Evolutionary conservation across 2,888 invertebrate species (phyloP), one percentile per base, ranked within the genome.

Genomic region (Melanophora roralis): DNA sequence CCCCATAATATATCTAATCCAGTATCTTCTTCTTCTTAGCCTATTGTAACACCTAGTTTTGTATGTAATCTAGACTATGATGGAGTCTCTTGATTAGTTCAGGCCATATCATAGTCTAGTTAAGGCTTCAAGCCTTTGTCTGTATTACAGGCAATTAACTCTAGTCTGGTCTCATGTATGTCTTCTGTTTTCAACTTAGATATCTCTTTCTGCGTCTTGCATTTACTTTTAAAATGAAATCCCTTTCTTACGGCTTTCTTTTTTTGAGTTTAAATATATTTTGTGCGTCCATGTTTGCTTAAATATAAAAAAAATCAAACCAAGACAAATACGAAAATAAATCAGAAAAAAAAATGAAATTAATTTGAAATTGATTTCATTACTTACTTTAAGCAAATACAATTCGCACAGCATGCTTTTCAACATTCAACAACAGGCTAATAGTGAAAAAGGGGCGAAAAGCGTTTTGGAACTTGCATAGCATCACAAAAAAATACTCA

Each of bases 361-460:
- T 80, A 80, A 76, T 80, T 80, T 72, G 57, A 73, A 76, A 76
- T 80, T 80, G 80, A 80, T 76, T 80, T 80, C 68, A 76, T 80
- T 80, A 76, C 72, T 80, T 76, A 80, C 73, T 80, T 80, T 76
- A 76, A 76, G 73, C 57, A 72, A 80, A 76, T 68, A 76, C 71
- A 72, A 72, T 67, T 75, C 67, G 47, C 71, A 71, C 76, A 64
- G 57, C 57, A 55, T 68, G 47, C 49, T 59, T 45, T 59, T 14
- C 60, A 51, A 27, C 57, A 49, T 55, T 51, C 53, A 75, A 68
- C 53, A 47, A 14, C 43, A 51, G 38, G 55, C 40, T 6, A 47
- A 47, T 2, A 45, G 14, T 55, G 38, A 36, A 53, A 51, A 4
- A 2, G 19, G 9, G 11, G 45, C 2, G 1, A 11, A 38, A 9